Evolutionary conservation across 2,888 invertebrate genomes (phyloP).

Genomic region (Apotomis capreana): DNA sequence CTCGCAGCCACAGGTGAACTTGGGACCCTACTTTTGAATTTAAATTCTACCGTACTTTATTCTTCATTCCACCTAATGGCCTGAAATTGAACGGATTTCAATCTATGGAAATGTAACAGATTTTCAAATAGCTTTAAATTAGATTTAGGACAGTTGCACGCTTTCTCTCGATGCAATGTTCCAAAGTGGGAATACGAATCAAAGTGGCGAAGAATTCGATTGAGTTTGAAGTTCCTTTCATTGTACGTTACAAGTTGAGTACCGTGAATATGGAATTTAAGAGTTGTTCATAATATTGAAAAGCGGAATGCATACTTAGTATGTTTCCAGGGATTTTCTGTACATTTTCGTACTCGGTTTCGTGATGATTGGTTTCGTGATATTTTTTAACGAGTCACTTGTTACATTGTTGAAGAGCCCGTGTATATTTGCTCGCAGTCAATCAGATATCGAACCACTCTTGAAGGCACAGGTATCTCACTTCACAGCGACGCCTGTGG

Average conservation of each 20-base stretch:
- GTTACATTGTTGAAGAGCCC: slow-evolving; percentile 14
- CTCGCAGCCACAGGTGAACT: slow-evolving; percentile 53
- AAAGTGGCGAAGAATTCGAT: slow-evolving; percentile 69
- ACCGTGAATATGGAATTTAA: slow-evolving; percentile 8
- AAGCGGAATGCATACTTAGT: background rate
- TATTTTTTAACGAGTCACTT: slow-evolving; percentile 3
- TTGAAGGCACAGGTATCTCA: slow-evolving; percentile 41
- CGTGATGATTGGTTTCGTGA: slow-evolving; percentile 7
- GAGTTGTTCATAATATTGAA: background rate
- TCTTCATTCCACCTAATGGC: slow-evolving; percentile 45
- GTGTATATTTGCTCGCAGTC: slow-evolving; percentile 44
- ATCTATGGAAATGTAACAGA: slow-evolving; percentile 53
- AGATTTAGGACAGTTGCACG: slow-evolving; percentile 70
- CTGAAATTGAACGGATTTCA: slow-evolving; percentile 46
- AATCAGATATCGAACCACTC: slow-evolving; percentile 43
- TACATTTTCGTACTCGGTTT: background rate
- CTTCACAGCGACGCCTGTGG: slow-evolving; percentile 20
- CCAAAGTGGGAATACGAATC: slow-evolving; percentile 61
- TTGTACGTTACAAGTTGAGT: slow-evolving; percentile 56
- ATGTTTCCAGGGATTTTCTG: background rate
- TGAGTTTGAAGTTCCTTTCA: slow-evolving; percentile 65
- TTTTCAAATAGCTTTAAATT: slow-evolving; percentile 58
- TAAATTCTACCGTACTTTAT: slow-evolving; percentile 62
- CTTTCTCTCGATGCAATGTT: slow-evolving; percentile 63
- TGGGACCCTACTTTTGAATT: slow-evolving; percentile 60